These are phyloP conservation scores for Saguinus imperator DNA, from an alignment of 2,113 vertebrate species.

Conservation along the genomic window DNA sequence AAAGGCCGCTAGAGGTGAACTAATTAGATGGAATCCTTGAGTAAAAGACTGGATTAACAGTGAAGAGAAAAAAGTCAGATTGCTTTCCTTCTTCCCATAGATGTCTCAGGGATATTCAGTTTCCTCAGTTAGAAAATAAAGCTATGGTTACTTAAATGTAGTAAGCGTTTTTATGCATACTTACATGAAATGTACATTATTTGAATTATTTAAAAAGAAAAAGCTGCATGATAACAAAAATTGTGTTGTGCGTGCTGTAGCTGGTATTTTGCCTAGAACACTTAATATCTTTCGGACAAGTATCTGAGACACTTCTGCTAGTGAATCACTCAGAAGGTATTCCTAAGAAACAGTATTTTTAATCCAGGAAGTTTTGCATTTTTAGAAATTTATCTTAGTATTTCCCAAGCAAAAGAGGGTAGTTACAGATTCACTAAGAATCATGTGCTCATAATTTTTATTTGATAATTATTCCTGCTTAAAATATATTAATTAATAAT, in stretches of 20 bases:
- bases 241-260: background rate
- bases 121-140: conserved; percentile 30
- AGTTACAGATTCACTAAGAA: background rate
- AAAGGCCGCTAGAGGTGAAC: background rate
- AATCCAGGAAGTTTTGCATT: background rate
- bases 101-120: background rate
- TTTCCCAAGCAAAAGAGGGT: background rate
- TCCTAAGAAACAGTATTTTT: background rate
- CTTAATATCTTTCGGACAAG: background rate
- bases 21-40: background rate
- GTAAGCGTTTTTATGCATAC: background rate
- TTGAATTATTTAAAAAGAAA: conserved; percentile 19
- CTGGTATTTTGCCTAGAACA: background rate
- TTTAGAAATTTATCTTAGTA: conserved; percentile 19
- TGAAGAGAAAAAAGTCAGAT: background rate
- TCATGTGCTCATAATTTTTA: background rate
- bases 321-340: background rate
- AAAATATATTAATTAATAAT: background rate
- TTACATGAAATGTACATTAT: background rate
- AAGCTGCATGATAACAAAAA: background rate
- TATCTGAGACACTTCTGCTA: background rate
- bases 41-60: background rate
- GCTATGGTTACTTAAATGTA: background rate
- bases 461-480: conserved; percentile 18
- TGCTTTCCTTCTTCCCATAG: background rate